These are phyloP conservation scores for Rhinolophus ferrumequinum DNA, from an alignment of 2,113 vertebrate genomes.

Conservation along the genomic window DNA sequence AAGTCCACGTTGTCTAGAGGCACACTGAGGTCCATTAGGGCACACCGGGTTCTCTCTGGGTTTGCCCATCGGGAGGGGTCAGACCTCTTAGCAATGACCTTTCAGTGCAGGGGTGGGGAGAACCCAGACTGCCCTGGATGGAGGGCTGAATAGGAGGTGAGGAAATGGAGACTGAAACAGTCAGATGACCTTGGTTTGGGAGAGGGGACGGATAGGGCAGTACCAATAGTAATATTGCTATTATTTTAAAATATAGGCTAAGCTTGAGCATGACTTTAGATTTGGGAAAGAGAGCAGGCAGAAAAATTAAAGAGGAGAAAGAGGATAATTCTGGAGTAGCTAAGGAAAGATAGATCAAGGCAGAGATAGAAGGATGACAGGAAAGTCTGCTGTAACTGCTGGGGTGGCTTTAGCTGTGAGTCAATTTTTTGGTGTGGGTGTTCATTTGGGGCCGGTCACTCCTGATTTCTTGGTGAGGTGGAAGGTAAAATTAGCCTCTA, in stretches of 20 bases:
- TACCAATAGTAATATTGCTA: background rate
- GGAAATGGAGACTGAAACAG: background rate
- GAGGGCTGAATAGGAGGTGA: background rate
- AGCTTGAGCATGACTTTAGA: background rate
- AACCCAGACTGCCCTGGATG: background rate
- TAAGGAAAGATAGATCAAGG: background rate
- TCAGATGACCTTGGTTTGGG: background rate
- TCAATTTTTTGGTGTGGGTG: background rate
- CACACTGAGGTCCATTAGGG: background rate
- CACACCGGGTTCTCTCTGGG: background rate
- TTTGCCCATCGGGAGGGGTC: background rate
- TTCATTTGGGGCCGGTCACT: background rate
- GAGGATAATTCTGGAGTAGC: background rate
- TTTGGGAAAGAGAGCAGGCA: background rate
- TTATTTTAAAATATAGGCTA: slow-evolving; percentile 10
- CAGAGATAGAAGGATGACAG: background rate
- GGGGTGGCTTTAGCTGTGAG: background rate
- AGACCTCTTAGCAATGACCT: background rate
- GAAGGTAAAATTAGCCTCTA: background rate
- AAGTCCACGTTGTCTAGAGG: background rate
- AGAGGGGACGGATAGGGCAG: background rate
- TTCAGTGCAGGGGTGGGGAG: background rate
- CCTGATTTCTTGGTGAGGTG: background rate
- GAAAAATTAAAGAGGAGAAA: background rate
- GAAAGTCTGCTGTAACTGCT: background rate